Conservation (phyloP, 2,888 invertebrate genomes). For the Epistrophe grossulariae region DNA sequence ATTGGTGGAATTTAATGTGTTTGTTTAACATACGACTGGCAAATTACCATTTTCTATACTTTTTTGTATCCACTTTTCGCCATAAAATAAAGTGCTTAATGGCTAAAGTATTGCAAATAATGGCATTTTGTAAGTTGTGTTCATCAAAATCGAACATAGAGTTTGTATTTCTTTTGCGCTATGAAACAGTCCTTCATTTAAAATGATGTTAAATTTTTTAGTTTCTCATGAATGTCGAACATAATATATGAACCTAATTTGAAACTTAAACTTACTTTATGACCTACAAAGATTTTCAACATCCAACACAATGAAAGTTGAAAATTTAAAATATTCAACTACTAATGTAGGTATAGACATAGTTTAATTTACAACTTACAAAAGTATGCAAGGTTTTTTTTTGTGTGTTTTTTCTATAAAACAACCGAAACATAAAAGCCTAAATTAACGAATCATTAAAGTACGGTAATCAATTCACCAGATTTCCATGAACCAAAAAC, state of each 20-base stretch:
- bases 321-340: too few species aligned
- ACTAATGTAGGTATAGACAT: not conserved
- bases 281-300: not conserved
- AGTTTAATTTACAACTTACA: not conserved
- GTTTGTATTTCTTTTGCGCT: not conserved
- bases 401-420: not conserved
- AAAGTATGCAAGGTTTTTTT: not conserved
- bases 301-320: too few species aligned
- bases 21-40: not conserved
- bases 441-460: slow-evolving; percentile 5
- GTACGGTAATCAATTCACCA: not conserved
- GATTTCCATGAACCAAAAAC: not conserved
- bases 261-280: not conserved
- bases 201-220: not conserved
- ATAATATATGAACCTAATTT: not conserved
- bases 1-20: not conserved
- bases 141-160: not conserved
- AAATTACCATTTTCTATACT: not conserved
- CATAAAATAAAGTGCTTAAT: not conserved
- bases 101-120: too few species aligned
- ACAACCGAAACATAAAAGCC: not conserved
- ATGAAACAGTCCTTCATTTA: not conserved
- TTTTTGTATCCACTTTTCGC: not conserved
- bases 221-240: not conserved
- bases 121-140: too few species aligned